phyloP scores from a whole-genome alignment of 2,113 vertebrate genomes.

The Hoplias malabaricus region DNA sequence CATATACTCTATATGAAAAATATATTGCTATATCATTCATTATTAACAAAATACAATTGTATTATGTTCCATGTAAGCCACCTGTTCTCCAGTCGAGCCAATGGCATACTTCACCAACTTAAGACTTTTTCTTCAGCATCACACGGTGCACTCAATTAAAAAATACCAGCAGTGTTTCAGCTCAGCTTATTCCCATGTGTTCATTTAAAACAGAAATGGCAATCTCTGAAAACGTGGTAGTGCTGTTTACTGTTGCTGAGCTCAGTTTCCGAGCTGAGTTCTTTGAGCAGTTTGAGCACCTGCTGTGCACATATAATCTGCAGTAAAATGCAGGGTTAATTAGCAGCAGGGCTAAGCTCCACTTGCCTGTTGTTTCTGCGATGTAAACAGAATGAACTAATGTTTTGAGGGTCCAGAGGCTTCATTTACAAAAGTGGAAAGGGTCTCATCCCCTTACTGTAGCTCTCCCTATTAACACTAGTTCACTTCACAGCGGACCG shows the following conservation, averaged over 20 bases:
- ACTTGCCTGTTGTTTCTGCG: not conserved
- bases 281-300: not conserved
- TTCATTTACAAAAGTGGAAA: not conserved
- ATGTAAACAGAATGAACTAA: not conserved
- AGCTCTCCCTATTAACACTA: not conserved
- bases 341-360: not conserved
- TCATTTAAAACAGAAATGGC: not conserved
- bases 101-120: not conserved
- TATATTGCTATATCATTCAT: too few relatives aligned
- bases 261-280: not conserved
- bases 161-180: not conserved
- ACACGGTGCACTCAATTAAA: not conserved
- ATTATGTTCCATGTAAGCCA: too few relatives aligned
- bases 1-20: too few relatives aligned
- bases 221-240: not conserved
- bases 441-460: not conserved
- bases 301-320: not conserved
- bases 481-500: not conserved
- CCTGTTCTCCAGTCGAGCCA: too few relatives aligned
- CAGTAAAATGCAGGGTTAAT: not conserved
- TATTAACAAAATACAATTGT: too few relatives aligned
- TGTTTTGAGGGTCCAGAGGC: not conserved
- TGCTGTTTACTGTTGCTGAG: not conserved
- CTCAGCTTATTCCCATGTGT: not conserved
- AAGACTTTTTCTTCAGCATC: not conserved